Conservation (phyloP, 2,888 invertebrate species). For the Nomada ruficornis region DNA sequence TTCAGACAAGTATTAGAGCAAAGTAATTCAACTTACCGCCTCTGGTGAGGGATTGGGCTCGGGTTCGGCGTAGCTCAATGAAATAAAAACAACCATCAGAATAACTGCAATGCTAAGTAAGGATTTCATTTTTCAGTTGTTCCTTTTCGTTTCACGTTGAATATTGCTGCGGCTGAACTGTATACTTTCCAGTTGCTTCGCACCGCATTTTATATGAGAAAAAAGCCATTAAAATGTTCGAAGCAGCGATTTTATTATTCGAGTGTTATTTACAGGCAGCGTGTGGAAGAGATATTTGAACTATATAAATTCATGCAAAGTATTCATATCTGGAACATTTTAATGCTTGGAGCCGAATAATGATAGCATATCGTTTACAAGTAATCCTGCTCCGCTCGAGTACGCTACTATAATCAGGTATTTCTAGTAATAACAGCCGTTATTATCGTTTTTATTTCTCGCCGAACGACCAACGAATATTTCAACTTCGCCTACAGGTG, state of each 20-base stretch:
- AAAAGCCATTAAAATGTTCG: not conserved
- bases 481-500: too few species aligned
- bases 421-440: too few species aligned
- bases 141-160: not conserved
- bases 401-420: too few species aligned
- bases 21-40: not conserved
- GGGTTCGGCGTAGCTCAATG: not conserved
- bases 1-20: not conserved
- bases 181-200: not conserved
- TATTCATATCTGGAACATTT: too few species aligned
- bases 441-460: too few species aligned
- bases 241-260: too few species aligned
- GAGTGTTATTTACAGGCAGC: not conserved
- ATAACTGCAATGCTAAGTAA: slow-evolving; percentile 5
- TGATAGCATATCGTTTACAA: too few species aligned
- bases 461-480: too few species aligned
- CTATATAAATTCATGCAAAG: not conserved
- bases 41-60: slow-evolving; percentile 9
- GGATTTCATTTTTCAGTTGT: not conserved
- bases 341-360: too few species aligned
- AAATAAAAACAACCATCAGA: slow-evolving; percentile 11
- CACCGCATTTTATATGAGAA: not conserved
- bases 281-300: not conserved
- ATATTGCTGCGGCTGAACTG: not conserved
- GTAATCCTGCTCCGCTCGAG: too few species aligned